A percentile compares a stretch with the other conserved stretches of the same genome.
Evolutionary conservation across 2,888 invertebrate genomes (phyloP).

Genomic region (Hirtodrosophila trivittata): DNA sequence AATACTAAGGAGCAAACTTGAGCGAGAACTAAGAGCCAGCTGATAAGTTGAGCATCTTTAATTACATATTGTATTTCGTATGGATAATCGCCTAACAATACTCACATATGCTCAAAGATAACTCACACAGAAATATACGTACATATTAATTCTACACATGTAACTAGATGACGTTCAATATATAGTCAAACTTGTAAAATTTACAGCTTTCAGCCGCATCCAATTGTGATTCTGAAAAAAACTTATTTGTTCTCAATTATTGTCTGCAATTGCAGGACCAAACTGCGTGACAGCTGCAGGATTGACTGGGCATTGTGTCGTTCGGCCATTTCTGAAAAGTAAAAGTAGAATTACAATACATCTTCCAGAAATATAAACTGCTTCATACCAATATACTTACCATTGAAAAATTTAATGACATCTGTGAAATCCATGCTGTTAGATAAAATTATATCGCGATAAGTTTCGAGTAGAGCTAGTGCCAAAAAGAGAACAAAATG

Average conservation of each 20-base stretch:
- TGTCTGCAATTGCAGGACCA: constrained; percentile 95
- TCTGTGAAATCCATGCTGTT: constrained; percentile 99
- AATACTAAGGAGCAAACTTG: constrained; percentile 59
- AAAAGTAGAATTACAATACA: constrained; percentile 67
- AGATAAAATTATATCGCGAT: constrained; percentile 96
- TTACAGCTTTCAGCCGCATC: no score
- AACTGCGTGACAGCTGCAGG: constrained; percentile 91
- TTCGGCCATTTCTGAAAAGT: constrained; percentile 96
- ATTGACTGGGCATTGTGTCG: constrained; percentile 94
- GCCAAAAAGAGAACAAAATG: constrained; percentile 97
- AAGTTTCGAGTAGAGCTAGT: constrained; percentile 94
- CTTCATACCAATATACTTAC: constrained; percentile 85
- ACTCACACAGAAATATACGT: background rate
- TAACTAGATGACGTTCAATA: no score
- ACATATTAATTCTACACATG: no score
- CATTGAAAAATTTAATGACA: constrained; percentile 98
- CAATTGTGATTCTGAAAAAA: no score
- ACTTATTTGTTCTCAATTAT: constrained; percentile 95
- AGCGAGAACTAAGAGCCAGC: constrained; percentile 13
- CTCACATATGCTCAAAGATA: constrained; percentile 1
- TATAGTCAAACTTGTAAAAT: no score
- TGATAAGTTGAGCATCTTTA: constrained; percentile 34
- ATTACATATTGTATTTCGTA: no score
- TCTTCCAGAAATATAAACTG: background rate
- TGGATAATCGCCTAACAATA: constrained; percentile 42